phyloP scores from a whole-genome alignment of 2,797 vertebrate species.

The Psittacula derbiana region DNA sequence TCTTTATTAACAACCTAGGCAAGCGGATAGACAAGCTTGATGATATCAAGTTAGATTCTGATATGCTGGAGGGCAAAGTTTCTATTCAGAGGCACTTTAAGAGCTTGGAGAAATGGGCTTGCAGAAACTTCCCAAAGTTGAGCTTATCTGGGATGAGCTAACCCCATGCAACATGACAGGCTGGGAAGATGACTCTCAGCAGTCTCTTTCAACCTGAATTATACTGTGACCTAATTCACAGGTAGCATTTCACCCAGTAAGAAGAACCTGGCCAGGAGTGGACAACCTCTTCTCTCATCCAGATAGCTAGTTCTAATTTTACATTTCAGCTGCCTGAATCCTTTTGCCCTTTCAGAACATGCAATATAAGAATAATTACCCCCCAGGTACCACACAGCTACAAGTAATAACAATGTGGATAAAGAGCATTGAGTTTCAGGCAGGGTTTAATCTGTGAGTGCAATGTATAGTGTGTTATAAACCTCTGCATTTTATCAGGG shows the following conservation, averaged over 20 bases:
- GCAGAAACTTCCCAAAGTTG: not conserved
- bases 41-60: rapidly evolving
- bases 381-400: not conserved
- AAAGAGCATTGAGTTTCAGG: not conserved
- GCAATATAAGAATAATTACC: not conserved
- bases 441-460: not conserved
- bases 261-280: not conserved
- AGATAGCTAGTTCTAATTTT: not conserved
- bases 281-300: not conserved
- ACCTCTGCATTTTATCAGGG: not conserved
- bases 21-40: rapidly evolving
- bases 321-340: not conserved
- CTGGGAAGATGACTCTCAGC: not conserved
- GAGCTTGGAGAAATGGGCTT: not conserved
- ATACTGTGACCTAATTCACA: not conserved
- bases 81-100: not conserved
- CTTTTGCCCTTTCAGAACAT: not conserved
- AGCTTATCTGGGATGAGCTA: not conserved
- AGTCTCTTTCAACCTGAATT: not conserved
- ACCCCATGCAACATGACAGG: rapidly evolving
- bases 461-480: rapidly evolving
- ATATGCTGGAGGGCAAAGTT: not conserved
- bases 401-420: not conserved
- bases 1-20: not conserved
- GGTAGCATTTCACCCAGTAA: not conserved